These are phyloP conservation scores for Notodonta ziczac DNA, from an alignment of 2,888 invertebrate species.

Conservation along the genomic window DNA sequence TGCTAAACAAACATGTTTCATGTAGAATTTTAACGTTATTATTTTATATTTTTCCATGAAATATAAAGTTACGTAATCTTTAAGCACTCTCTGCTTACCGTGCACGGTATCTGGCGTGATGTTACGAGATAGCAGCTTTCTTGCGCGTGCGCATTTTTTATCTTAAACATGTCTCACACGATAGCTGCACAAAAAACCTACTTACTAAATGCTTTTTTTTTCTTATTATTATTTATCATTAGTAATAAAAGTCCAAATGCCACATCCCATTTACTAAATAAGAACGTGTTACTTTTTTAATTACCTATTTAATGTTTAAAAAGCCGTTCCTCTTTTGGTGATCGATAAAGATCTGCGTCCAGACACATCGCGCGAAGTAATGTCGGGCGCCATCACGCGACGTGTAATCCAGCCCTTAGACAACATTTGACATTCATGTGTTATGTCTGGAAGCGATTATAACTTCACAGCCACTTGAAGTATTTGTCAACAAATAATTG, in stretches of 20 bases:
- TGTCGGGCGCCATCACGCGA: not conserved
- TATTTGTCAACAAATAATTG: constrained; percentile 11
- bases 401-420: constrained; percentile 5
- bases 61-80: too few relatives aligned
- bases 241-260: too few relatives aligned
- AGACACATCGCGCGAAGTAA: constrained; percentile 1
- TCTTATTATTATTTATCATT: not conserved
- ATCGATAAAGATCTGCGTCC: not conserved
- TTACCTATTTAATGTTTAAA: constrained; percentile 10
- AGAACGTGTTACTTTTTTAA: constrained; percentile 5
- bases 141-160: not conserved
- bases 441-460: not conserved
- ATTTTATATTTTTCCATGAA: too few relatives aligned
- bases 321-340: not conserved
- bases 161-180: not conserved
- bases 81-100: too few relatives aligned
- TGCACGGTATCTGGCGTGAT: too few relatives aligned
- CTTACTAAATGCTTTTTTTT: not conserved
- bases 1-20: too few relatives aligned
- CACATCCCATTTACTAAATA: not conserved
- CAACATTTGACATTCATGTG: constrained; percentile 15
- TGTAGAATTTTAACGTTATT: too few relatives aligned
- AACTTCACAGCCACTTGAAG: constrained; percentile 3
- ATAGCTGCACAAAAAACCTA: not conserved
- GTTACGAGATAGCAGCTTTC: not conserved